Percentiles rank a stretch among this genome's conserved stretches.
Conservation (phyloP, 2,888 invertebrate species). For the Drosophila kanekoi region DNA sequence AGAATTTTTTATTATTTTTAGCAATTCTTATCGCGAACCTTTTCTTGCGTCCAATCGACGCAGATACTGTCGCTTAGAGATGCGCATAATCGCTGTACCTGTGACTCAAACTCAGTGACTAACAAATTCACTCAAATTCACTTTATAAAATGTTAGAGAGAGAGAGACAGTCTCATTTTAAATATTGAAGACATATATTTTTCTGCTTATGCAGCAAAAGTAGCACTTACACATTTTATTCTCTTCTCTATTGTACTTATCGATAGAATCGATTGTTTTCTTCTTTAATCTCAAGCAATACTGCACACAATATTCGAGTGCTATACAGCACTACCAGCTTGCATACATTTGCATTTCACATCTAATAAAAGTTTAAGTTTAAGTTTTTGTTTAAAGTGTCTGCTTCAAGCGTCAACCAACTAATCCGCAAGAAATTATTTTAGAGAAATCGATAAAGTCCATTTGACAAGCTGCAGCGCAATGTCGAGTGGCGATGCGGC, state of each 20-base stretch:
- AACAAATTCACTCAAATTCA: conserved; percentile 5
- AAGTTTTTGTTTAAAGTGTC: conserved; percentile 33
- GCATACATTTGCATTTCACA: conserved; percentile 34
- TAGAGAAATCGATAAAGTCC: conserved; percentile 3
- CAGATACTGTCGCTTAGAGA: conserved; percentile 33
- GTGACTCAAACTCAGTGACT: conserved; percentile 8
- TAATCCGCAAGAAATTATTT: conserved; percentile 3
- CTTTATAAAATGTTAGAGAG: no score
- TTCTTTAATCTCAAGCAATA: not conserved
- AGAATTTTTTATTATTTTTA: conserved; percentile 32
- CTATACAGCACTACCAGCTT: conserved; percentile 31
- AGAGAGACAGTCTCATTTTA: no score
- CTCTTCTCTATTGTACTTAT: conserved; percentile 5
- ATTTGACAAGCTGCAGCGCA: conserved; percentile 35
- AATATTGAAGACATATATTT: not conserved
- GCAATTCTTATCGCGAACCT: conserved; percentile 42
- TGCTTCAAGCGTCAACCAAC: not conserved
- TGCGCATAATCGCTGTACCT: conserved; percentile 11
- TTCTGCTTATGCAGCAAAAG: not conserved
- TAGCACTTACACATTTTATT: not conserved
- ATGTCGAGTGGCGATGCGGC: conserved; percentile 61
- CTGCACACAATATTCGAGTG: conserved; percentile 14
- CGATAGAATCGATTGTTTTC: conserved; percentile 23
- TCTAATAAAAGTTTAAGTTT: conserved; percentile 42
- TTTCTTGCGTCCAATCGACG: conserved; percentile 24